Evolutionary conservation across 2,113 vertebrate species (phyloP).

Genomic region (Callorhinus ursinus): DNA sequence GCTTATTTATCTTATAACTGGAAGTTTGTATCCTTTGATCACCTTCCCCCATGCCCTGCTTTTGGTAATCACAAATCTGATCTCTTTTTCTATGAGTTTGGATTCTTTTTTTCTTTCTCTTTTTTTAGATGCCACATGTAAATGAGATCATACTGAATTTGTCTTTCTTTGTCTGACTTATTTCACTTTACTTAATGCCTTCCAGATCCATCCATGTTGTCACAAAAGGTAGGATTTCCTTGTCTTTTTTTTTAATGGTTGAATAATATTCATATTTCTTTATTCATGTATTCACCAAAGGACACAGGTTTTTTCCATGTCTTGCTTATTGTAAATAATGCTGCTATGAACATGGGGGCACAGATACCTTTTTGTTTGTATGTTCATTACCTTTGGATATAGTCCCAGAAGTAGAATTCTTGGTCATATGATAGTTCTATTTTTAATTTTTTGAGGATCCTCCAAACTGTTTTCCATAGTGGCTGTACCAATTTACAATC

Average conservation of each 20-base stretch:
- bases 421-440: not conserved
- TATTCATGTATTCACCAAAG: not conserved
- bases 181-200: not conserved
- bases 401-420: not conserved
- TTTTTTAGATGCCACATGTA: not conserved
- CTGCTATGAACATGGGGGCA: not conserved
- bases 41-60: not conserved
- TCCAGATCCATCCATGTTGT: not conserved
- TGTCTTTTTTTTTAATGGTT: not conserved
- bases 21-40: not conserved
- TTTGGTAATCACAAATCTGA: not conserved
- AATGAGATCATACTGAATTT: not conserved
- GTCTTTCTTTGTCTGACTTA: not conserved
- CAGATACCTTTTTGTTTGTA: not conserved
- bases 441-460: not conserved
- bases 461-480: not conserved
- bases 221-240: not conserved
- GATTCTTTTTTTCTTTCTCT: not conserved
- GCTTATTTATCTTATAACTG: not conserved
- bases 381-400: not conserved
- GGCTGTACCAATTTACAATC: not conserved
- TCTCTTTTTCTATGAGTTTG: not conserved
- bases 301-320: not conserved
- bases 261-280: not conserved
- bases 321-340: not conserved